These are phyloP conservation scores for Drosophila helvetica DNA, from an alignment of 2,888 invertebrate species.

Conservation along the genomic window DNA sequence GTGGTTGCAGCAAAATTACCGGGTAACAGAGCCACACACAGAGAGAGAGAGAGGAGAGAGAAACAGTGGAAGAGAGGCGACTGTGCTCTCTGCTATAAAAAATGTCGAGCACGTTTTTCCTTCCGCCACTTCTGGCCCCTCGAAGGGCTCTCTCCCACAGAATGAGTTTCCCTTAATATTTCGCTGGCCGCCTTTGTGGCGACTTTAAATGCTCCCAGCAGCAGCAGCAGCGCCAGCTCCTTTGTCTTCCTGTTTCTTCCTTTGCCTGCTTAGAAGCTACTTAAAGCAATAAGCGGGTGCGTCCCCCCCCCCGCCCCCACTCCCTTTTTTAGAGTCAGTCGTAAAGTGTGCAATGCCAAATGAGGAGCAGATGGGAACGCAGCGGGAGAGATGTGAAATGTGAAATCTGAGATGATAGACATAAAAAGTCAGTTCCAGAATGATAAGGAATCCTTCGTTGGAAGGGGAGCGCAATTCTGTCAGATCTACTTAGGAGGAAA, in stretches of 20 bases:
- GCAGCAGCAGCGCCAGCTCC: conserved; percentile 14
- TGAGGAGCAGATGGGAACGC: background rate
- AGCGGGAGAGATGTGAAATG: conserved; percentile 13
- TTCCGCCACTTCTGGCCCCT: background rate
- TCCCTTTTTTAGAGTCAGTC: conserved; percentile 36
- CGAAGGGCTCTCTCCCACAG: background rate
- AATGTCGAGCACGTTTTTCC: conserved; percentile 23
- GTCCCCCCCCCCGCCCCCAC: conserved; percentile 8
- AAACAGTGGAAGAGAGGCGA: background rate
- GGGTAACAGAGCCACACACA: conserved; percentile 54
- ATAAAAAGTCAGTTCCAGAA: conserved; percentile 24
- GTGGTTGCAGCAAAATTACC: conserved; percentile 54
- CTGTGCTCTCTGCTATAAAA: conserved; percentile 56
- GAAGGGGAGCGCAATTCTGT: conserved; percentile 25
- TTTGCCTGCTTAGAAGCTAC: conserved; percentile 39
- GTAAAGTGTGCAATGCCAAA: conserved; percentile 30
- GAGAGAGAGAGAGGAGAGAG: conserved; percentile 4
- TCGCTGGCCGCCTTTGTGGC: conserved; percentile 52
- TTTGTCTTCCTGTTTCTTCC: conserved; percentile 26
- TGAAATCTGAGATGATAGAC: conserved; percentile 23
- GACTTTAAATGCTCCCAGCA: conserved; percentile 54
- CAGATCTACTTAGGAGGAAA: conserved; percentile 49
- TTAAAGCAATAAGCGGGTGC: conserved; percentile 36
- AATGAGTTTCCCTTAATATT: background rate
- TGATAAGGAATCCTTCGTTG: background rate